A percentile compares a stretch with the other conserved stretches of the same genome.
Evolutionary conservation across 2,888 invertebrate genomes (phyloP).

Genomic region (Loripinus fragilis): DNA sequence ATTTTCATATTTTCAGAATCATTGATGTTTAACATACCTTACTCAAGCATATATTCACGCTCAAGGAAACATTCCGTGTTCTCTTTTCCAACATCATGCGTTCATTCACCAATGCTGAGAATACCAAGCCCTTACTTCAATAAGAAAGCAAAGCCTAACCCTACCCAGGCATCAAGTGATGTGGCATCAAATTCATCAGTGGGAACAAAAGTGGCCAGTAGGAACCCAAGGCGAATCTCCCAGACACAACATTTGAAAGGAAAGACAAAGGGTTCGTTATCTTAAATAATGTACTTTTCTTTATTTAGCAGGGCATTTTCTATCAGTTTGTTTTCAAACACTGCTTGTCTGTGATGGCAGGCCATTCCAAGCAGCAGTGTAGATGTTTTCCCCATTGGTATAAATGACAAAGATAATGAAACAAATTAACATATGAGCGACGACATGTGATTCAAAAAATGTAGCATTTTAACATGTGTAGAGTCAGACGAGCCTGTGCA

Average conservation of each 20-base stretch:
- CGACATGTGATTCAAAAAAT: too few relatives aligned
- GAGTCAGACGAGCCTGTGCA: too few relatives aligned
- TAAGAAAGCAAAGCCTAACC: not conserved
- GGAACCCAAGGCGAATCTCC: not conserved
- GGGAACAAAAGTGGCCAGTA: not conserved
- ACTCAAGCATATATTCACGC: not conserved
- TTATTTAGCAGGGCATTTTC: too few relatives aligned
- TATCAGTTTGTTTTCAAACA: too few relatives aligned
- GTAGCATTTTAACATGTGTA: too few relatives aligned
- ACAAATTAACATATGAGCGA: too few relatives aligned
- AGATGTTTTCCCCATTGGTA: too few relatives aligned
- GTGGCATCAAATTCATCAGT: not conserved
- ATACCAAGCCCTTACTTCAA: not conserved
- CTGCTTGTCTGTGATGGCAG: too few relatives aligned
- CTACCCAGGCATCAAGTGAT: too few relatives aligned
- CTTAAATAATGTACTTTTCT: too few relatives aligned
- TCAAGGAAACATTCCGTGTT: not conserved
- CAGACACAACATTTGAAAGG: not conserved
- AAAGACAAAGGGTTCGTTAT: not conserved
- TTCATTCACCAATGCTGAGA: constrained; percentile 5
- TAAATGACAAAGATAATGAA: too few relatives aligned
- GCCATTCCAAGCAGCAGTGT: too few relatives aligned
- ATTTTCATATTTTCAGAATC: constrained; percentile 2
- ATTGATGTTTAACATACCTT: not conserved
- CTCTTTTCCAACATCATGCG: not conserved